Evolutionary conservation across 2,888 invertebrate species (phyloP).

Genomic region (Rhagophthalmus giganteus): DNA sequence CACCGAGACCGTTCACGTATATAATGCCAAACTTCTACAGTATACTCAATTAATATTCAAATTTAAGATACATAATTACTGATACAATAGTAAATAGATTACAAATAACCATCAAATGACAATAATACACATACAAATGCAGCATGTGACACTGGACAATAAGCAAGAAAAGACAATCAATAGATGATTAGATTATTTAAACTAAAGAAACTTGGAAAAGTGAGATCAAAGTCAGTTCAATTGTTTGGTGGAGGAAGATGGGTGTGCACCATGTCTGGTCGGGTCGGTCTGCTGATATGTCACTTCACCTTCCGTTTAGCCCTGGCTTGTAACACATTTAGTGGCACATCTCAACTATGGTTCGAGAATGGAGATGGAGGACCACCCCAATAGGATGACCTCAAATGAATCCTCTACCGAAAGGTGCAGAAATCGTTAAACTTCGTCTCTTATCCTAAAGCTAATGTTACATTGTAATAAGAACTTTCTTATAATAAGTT

Average conservation of each 20-base stretch:
- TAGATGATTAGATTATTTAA: slow-evolving; percentile 42
- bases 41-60: slow-evolving; percentile 52
- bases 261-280: slow-evolving; percentile 38
- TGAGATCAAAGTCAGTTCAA: slow-evolving; percentile 51
- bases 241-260: slow-evolving; percentile 41
- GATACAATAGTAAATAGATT: slow-evolving; percentile 53
- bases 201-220: slow-evolving; percentile 44
- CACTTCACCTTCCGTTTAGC: slow-evolving; percentile 43
- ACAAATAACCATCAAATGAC: slow-evolving; percentile 56
- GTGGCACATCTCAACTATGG: slow-evolving; percentile 37
- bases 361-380: slow-evolving; percentile 43
- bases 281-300: slow-evolving; percentile 52
- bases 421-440: slow-evolving; percentile 51
- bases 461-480: slow-evolving; percentile 57
- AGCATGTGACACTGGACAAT: slow-evolving; percentile 57
- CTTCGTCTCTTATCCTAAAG: slow-evolving; percentile 57
- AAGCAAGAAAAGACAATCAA: slow-evolving; percentile 52
- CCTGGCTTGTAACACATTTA: slow-evolving; percentile 33
- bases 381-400: slow-evolving; percentile 37
- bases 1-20: slow-evolving; percentile 40
- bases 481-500: slow-evolving; percentile 59
- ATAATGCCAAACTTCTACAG: slow-evolving; percentile 48
- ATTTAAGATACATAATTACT: slow-evolving; percentile 45
- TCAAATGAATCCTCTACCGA: slow-evolving; percentile 41
- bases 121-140: slow-evolving; percentile 55